Base-by-base conservation (phyloP, 2,888 invertebrate genomes). In the Ophion ventricosus region DNA sequence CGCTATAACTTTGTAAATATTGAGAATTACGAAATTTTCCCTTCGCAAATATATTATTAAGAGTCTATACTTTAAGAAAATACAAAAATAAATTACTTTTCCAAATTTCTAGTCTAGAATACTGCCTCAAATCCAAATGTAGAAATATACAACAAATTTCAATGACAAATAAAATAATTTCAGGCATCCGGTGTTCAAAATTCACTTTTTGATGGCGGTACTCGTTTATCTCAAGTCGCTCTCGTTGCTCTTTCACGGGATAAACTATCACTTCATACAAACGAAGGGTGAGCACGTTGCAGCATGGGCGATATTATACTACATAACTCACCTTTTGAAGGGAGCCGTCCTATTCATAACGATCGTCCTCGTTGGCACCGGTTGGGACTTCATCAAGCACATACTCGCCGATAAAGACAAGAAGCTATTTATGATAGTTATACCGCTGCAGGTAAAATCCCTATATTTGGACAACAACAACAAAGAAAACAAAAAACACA, bases 341-440 rank as follows among this genome's bases (percentile, higher is more conserved):
- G 98, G 98, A 14, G 98, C 98, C 0, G 96, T 99, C 64, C 94
- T 99, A 73, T 99, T 99, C 92, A 98, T 99, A 82, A 99, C 99
- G 0, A 97, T 99, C 87, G 97, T 99, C 14, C 95, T 99, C 14
- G 98, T 99, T 88, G 99, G 99, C 67, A 99, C 99, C 7, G 99
- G 99, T 0, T 99, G 99, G 98, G 98, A 99, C 57, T 99, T 99
- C 92, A 98, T 99, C 89, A 99, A 99, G 92, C 98, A 99, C 93
- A 98, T 99, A 87, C 94, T 99, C 29, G 97, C 98, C 0, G 98
- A 99, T 89, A 96, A 98, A 87, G 99, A 99, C 92, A 99, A 99
- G 94, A 98, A 98, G 92, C 95, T 99, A 23, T 99, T 99, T 93
- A 98, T 99, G 97, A 97, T 99, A 87, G 98, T 99, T 59, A 98